Percentiles rank a stretch among this genome's conserved stretches.
Evolutionary conservation across 2,888 invertebrate genomes (phyloP).

Genomic region (Acronicta aceris): DNA sequence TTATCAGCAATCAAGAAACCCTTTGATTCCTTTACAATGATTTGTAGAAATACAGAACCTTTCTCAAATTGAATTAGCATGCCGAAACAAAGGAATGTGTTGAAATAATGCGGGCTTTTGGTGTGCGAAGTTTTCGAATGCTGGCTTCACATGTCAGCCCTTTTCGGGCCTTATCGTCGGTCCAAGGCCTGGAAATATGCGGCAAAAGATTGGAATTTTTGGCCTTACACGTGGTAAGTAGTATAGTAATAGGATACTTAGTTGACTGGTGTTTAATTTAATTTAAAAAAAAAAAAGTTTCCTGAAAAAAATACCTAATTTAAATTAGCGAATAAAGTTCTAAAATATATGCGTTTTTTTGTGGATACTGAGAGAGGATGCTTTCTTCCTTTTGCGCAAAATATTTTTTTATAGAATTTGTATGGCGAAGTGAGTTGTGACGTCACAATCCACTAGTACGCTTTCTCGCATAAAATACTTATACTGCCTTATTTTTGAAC

Average conservation of each 20-base stretch:
- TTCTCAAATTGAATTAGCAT: constrained; percentile 33
- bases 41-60: constrained; percentile 6
- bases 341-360: no score
- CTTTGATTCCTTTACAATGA: neutral
- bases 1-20: constrained; percentile 4
- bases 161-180: constrained; percentile 23
- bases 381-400: no score
- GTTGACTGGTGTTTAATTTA: no score
- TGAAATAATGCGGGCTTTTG: constrained; percentile 42
- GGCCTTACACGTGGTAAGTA: neutral
- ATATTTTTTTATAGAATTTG: no score
- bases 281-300: no score
- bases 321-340: no score
- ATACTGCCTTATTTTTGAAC: no score
- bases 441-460: no score
- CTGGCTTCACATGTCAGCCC: constrained; percentile 31
- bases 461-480: no score
- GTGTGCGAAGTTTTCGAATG: constrained; percentile 38
- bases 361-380: no score
- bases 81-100: constrained; percentile 25
- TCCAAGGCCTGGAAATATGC: constrained; percentile 3
- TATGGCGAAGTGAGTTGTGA: no score
- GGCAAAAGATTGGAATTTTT: constrained; percentile 3
- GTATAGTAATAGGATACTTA: neutral
- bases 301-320: no score